A percentile compares a stretch with the other conserved stretches of the same genome.
Conservation (phyloP, 1,140 invertebrate species). For the Orius insidiosus region DNA sequence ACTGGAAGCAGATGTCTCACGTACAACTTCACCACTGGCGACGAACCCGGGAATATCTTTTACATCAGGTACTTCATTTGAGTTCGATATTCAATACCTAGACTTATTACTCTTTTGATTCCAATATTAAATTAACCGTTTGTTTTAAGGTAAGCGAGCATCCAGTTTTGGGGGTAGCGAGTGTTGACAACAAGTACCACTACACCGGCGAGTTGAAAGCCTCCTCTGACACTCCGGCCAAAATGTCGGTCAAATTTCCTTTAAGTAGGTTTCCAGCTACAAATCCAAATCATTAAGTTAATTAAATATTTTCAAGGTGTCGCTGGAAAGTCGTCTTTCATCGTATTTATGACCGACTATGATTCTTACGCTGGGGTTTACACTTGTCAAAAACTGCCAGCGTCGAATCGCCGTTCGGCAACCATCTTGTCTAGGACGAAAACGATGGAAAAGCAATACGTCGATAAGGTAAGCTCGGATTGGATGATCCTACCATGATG, state of each 20-base stretch:
- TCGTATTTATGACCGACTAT: slow-evolving; percentile 58
- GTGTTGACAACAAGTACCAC: slow-evolving; percentile 45
- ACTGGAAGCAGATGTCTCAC: slow-evolving; percentile 59
- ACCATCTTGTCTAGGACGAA: slow-evolving; percentile 56
- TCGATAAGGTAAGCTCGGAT: slow-evolving; percentile 50
- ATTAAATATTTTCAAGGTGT: no score
- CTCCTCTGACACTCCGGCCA: slow-evolving; percentile 44
- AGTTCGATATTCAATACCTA: no score
- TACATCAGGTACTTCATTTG: slow-evolving; percentile 52
- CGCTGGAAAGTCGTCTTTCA: slow-evolving; percentile 57
- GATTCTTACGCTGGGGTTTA: slow-evolving; percentile 54
- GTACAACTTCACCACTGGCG: slow-evolving; percentile 48
- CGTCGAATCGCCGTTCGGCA: slow-evolving; percentile 55
- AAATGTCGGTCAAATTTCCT: slow-evolving; percentile 58
- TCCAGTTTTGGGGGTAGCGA: slow-evolving; percentile 33
- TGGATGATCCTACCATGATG: no score
- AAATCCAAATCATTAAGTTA: no score
- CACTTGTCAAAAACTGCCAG: slow-evolving; percentile 56
- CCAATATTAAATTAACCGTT: neutral
- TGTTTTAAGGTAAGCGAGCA: slow-evolving; percentile 42
- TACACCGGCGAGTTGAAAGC: slow-evolving; percentile 47
- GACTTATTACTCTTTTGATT: no score
- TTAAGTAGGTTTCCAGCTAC: no score
- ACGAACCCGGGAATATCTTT: slow-evolving; percentile 47
- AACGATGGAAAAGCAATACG: slow-evolving; percentile 42